Evolutionary conservation across 1,140 invertebrate species (phyloP).

Genomic region (Colletes gigas): DNA sequence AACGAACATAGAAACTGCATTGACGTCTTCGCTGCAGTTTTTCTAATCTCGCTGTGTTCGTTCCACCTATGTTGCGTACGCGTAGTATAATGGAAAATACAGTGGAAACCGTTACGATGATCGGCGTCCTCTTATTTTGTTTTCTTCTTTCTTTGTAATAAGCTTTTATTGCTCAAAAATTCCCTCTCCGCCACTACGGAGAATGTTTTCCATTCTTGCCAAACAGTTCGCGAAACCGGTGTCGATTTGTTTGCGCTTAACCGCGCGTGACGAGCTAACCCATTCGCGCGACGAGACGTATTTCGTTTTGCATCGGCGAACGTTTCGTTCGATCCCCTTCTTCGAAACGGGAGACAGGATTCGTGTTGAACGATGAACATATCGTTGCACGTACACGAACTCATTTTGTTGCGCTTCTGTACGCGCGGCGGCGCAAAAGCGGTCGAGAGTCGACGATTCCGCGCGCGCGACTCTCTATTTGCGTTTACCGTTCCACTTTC

Average conservation of each 20-base stretch:
- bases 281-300: not conserved
- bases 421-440: not conserved
- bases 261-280: not conserved
- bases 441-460: conserved; percentile 13
- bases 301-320: not conserved
- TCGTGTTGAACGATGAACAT: not conserved
- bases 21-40: no score
- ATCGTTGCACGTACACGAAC: not conserved
- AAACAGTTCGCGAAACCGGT: not conserved
- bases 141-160: not conserved
- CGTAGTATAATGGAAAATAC: no score
- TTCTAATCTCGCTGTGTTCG: no score
- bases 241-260: not conserved
- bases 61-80: no score
- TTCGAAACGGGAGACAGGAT: not conserved
- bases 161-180: conserved; percentile 42
- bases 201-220: conserved; percentile 7
- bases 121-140: not conserved
- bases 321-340: not conserved
- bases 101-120: not conserved
- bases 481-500: not conserved
- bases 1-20: no score
- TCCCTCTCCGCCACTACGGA: conserved; percentile 19
- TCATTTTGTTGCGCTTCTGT: not conserved
- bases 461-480: not conserved